A percentile compares a stretch with the other conserved stretches of the same genome.
Evolutionary conservation across 2,797 vertebrate species (phyloP).

Genomic region (Okamejei kenojei): DNA sequence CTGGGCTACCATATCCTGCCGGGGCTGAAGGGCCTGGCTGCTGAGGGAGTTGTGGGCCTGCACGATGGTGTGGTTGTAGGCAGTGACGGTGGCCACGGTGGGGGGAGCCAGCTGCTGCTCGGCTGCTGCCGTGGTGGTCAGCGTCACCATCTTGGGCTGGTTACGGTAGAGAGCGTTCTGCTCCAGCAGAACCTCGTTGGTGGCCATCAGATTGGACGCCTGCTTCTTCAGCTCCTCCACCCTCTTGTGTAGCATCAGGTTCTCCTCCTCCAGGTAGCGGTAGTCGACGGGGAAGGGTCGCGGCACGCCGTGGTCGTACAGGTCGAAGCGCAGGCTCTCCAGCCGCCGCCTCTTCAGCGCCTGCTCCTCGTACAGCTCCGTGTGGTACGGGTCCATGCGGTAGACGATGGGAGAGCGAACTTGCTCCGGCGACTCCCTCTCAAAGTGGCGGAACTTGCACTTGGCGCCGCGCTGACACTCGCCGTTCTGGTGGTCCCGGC

Average conservation of each 20-base stretch:
- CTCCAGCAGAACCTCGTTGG: slow-evolving; percentile 92
- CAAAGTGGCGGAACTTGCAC: slow-evolving; percentile 91
- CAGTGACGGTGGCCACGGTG: slow-evolving; percentile 79
- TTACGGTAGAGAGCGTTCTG: slow-evolving; percentile 94
- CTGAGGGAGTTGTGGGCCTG: slow-evolving; percentile 96
- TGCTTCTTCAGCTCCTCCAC: slow-evolving; percentile 94
- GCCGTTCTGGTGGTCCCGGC: slow-evolving; percentile 86
- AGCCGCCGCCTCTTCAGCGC: slow-evolving; percentile 76
- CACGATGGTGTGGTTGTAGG: slow-evolving; percentile 92
- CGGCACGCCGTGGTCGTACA: slow-evolving; percentile 64
- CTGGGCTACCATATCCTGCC: slow-evolving; percentile 81
- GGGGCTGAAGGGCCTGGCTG: slow-evolving; percentile 82
- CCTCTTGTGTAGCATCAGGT: slow-evolving; percentile 78
- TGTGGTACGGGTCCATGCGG: slow-evolving; percentile 71
- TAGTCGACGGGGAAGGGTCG: slow-evolving; percentile 73
- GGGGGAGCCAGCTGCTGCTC: slow-evolving; percentile 77
- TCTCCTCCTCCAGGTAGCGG: slow-evolving; percentile 89
- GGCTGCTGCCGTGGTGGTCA: slow-evolving; percentile 72
- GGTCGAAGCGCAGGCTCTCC: slow-evolving; percentile 75
- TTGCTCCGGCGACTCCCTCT: slow-evolving; percentile 71
- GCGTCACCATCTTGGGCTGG: slow-evolving; percentile 89
- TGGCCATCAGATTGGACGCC: slow-evolving; percentile 87
- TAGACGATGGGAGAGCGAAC: slow-evolving; percentile 55
- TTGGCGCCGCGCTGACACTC: slow-evolving; percentile 89
- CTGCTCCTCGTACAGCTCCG: slow-evolving; percentile 69